Conservation (phyloP, 2,113 vertebrate genomes). For the Halcyon senegalensis region DNA sequence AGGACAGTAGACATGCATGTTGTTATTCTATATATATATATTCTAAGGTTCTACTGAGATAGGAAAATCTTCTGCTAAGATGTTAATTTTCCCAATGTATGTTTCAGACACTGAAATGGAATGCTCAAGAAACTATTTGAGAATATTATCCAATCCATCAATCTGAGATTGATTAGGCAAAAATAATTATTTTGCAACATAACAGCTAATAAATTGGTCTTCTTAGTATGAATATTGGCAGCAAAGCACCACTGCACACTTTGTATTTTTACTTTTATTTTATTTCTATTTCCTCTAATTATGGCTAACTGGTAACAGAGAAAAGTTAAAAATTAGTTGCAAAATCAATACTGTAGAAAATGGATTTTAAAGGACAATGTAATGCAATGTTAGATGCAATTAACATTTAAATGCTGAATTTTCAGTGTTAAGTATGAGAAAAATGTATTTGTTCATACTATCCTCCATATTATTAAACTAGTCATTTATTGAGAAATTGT, state of each 20-base stretch:
- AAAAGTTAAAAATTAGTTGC: neutral
- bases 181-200: conserved; percentile 15
- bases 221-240: neutral
- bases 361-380: conserved; percentile 20
- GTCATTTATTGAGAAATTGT: neutral
- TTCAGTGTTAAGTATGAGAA: neutral
- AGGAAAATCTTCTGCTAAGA: neutral
- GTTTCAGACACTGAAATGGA: neutral
- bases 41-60: neutral
- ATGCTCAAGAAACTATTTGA: neutral
- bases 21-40: neutral
- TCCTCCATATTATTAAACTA: neutral
- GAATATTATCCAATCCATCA: neutral
- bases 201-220: neutral
- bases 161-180: neutral
- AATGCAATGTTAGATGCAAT: neutral
- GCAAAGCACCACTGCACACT: neutral
- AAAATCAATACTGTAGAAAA: conserved; percentile 17
- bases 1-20: rapidly evolving
- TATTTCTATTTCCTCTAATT: neutral
- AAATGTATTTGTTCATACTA: neutral
- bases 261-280: conserved; percentile 8
- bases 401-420: neutral
- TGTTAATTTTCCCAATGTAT: neutral
- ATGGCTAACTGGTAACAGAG: neutral